These are phyloP conservation scores for Hylaea fasciaria DNA, from an alignment of 2,888 invertebrate genomes.

Conservation along the genomic window DNA sequence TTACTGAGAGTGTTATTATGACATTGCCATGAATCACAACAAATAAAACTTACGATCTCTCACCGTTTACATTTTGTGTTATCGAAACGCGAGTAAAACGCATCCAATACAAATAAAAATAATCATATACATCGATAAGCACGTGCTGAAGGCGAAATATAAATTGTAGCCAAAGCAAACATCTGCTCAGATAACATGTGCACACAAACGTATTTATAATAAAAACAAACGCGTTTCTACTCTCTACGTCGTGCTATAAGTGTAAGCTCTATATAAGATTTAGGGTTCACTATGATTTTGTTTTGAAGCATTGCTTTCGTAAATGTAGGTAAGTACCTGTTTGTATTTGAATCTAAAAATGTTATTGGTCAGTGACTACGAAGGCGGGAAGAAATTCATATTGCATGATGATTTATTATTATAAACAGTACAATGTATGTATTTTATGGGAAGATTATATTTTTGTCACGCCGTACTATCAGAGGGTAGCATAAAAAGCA, in stretches of 20 bases:
- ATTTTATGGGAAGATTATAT: too few species aligned
- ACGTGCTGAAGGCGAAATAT: constrained; percentile 46
- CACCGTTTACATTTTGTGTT: constrained; percentile 26
- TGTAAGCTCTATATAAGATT: constrained; percentile 11
- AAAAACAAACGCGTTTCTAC: constrained; percentile 41
- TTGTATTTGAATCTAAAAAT: too few species aligned
- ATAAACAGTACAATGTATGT: too few species aligned
- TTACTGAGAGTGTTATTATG: not conserved
- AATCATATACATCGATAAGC: constrained; percentile 50
- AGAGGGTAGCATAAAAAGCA: too few species aligned
- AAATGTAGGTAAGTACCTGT: too few species aligned
- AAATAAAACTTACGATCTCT: not conserved
- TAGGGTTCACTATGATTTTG: constrained; percentile 17
- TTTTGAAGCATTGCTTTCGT: not conserved
- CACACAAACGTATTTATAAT: constrained; percentile 46
- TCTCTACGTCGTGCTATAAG: constrained; percentile 21
- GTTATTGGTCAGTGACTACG: too few species aligned
- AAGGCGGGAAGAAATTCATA: too few species aligned
- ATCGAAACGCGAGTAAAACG: constrained; percentile 29
- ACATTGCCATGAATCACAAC: constrained; percentile 1
- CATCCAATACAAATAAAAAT: constrained; percentile 41
- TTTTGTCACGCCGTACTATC: too few species aligned
- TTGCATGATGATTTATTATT: too few species aligned
- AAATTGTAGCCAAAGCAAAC: constrained; percentile 52
- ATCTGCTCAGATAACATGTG: constrained; percentile 55